Evolutionary conservation across 1,140 invertebrate genomes (phyloP).

Genomic region (Brachionus sp.): DNA sequence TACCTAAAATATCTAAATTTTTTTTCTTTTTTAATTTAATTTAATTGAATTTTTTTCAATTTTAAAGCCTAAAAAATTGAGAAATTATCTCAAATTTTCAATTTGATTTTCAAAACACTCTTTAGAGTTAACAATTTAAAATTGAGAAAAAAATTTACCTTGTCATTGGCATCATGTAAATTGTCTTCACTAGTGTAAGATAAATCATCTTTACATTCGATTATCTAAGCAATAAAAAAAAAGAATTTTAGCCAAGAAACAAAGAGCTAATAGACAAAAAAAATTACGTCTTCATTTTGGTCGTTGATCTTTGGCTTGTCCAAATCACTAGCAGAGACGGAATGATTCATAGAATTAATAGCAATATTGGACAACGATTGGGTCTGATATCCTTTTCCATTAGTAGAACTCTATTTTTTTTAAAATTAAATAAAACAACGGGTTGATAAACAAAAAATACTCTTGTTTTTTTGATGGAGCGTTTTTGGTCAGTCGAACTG

Average conservation of each 20-base stretch:
- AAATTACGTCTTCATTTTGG: neutral
- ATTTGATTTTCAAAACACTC: neutral
- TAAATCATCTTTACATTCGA: slow-evolving; percentile 27
- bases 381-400: slow-evolving; percentile 9
- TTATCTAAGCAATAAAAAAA: neutral
- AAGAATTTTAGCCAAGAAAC: neutral
- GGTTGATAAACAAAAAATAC: neutral
- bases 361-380: slow-evolving; percentile 24
- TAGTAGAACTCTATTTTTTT: neutral
- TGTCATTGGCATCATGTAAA: slow-evolving; percentile 21
- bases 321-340: slow-evolving; percentile 2
- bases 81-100: no score
- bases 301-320: neutral
- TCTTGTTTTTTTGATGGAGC: slow-evolving; percentile 20
- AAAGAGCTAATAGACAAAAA: neutral
- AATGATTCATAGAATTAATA: slow-evolving; percentile 1
- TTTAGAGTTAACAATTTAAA: no score
- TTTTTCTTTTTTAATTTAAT: no score
- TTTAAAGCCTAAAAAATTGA: no score
- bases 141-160: neutral
- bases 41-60: no score
- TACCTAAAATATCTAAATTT: no score
- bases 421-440: neutral
- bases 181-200: slow-evolving; percentile 27
- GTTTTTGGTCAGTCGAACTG: neutral